phyloP scores from a whole-genome alignment of 2,888 invertebrate genomes.

The Archips xylosteana region DNA sequence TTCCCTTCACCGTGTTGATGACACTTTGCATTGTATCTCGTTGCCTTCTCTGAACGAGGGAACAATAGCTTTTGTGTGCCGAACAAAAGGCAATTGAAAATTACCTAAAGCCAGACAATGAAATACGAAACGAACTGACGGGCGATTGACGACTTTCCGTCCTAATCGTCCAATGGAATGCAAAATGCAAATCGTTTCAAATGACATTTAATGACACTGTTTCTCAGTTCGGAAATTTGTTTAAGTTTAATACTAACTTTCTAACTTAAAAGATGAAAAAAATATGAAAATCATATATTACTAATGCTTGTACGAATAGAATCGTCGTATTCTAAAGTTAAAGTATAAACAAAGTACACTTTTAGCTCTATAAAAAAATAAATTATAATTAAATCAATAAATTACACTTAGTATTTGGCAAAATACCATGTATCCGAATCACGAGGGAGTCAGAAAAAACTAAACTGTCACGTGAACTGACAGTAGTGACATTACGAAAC shows the following conservation, averaged over 20 bases:
- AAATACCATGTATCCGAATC: background rate
- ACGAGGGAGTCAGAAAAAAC: conserved; percentile 6
- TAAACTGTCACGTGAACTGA: conserved; percentile 22
- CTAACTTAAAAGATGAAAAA: background rate
- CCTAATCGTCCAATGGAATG: conserved; percentile 13
- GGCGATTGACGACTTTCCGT: background rate
- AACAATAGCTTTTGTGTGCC: conserved; percentile 29
- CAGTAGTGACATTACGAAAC: conserved; percentile 5
- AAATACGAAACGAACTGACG: conserved; percentile 22
- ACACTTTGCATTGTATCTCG: conserved; percentile 93
- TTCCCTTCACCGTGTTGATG: conserved; percentile 97
- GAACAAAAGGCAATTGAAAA: conserved; percentile 33
- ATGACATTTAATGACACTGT: conserved; percentile 26
- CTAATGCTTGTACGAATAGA: no score
- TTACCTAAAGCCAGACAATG: conserved; percentile 31
- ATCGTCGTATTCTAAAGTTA: no score
- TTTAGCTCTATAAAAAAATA: no score
- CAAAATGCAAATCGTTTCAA: background rate
- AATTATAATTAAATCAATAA: background rate
- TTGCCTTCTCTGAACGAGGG: conserved; percentile 17
- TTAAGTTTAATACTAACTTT: background rate
- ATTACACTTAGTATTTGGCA: background rate
- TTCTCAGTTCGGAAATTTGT: conserved; percentile 24
- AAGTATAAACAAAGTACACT: no score
- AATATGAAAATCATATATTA: background rate